Conservation (phyloP, 2,797 vertebrate genomes). For the Gymnocypris eckloni region DNA sequence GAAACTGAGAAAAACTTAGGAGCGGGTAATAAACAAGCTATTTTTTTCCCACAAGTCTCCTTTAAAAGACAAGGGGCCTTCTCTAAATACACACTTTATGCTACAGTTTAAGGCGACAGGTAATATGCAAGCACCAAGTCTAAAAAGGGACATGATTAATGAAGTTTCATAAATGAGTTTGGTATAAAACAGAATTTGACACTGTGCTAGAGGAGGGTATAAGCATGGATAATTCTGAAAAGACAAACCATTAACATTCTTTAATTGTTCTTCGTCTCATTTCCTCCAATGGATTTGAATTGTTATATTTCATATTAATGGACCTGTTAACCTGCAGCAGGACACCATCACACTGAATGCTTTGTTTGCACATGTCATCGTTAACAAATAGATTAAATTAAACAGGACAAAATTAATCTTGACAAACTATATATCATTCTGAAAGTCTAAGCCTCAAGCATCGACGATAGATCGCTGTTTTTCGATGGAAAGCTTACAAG, state of each 20-base stretch:
- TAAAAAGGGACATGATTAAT: background rate
- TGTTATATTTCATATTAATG: background rate
- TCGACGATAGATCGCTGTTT: too few relatives aligned
- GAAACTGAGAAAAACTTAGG: slow-evolving; percentile 16
- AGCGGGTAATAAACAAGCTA: background rate
- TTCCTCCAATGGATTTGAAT: background rate
- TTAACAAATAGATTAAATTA: too few relatives aligned
- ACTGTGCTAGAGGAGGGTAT: background rate
- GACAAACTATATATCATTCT: too few relatives aligned
- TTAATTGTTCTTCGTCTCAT: background rate
- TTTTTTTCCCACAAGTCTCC: too few relatives aligned
- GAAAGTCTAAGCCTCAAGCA: too few relatives aligned
- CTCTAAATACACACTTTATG: background rate
- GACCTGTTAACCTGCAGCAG: too few relatives aligned
- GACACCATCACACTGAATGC: too few relatives aligned
- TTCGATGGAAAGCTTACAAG: too few relatives aligned
- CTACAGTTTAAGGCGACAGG: background rate
- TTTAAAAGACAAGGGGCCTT: background rate
- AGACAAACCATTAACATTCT: slow-evolving; percentile 1
- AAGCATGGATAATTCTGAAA: background rate
- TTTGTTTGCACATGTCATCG: too few relatives aligned
- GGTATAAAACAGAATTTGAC: background rate
- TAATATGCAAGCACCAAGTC: background rate
- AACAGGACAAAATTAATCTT: too few relatives aligned
- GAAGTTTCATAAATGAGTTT: background rate